Conservation (phyloP, 2,797 vertebrate species). For the Myioborus miniatus region DNA sequence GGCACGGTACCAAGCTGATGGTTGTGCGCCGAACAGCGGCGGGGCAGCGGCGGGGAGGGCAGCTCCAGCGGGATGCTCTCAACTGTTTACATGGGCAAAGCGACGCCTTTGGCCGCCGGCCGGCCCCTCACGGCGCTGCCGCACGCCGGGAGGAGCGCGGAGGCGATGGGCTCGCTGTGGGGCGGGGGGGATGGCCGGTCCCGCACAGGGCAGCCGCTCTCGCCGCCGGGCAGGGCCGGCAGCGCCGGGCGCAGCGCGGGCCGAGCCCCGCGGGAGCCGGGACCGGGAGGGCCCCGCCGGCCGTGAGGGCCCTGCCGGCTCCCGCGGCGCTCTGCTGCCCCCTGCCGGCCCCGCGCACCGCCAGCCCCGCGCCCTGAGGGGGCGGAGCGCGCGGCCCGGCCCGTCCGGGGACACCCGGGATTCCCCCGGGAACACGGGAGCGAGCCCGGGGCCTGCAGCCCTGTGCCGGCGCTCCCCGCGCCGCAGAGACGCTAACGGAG, state of each 20-base stretch:
- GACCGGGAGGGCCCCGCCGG: no score
- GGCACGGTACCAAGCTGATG: rapidly evolving
- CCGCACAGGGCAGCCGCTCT: neutral
- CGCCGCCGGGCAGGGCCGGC: neutral
- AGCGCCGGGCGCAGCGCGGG: no score
- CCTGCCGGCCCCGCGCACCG: neutral
- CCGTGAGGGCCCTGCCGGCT: neutral
- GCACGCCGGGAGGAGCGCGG: no score
- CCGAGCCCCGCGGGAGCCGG: no score
- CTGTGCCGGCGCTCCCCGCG: rapidly evolving
- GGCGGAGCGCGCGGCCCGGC: neutral
- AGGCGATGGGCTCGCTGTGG: rapidly evolving
- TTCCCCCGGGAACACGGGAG: neutral
- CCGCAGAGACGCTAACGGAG: rapidly evolving
- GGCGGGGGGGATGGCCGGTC: no score
- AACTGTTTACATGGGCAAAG: rapidly evolving
- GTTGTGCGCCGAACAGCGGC: rapidly evolving
- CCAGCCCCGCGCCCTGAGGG: neutral
- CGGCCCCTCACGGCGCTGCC: neutral
- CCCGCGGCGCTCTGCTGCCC: neutral
- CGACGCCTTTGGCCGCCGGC: neutral
- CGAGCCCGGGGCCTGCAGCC: rapidly evolving
- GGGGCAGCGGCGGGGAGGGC: neutral
- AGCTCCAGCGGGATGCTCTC: rapidly evolving
- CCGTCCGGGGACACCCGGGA: neutral